Conservation (phyloP, 2,113 vertebrate genomes). For the Xenopus borealis region DNA sequence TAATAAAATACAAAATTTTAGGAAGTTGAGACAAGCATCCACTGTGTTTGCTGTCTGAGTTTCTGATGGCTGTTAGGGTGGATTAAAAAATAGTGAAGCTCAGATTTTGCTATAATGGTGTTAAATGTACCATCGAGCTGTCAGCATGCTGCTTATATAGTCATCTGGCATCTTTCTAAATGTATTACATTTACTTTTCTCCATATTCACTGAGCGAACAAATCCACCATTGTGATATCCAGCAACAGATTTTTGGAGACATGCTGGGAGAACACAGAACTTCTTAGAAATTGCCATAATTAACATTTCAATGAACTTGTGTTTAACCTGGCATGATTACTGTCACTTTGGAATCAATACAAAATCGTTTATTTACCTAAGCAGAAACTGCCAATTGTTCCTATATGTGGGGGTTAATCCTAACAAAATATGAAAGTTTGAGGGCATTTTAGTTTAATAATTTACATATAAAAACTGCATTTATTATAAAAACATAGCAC, state of each 20-base stretch:
- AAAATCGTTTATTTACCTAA: background rate
- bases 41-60: slow-evolving; percentile 4
- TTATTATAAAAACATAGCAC: too few relatives aligned
- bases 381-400: background rate
- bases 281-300: slow-evolving; percentile 3
- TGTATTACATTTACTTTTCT: background rate
- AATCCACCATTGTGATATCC: background rate
- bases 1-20: too few relatives aligned
- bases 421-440: too few relatives aligned
- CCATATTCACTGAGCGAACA: background rate
- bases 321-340: slow-evolving; percentile 3
- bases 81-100: background rate
- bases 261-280: background rate
- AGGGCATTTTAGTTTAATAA: too few relatives aligned
- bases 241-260: background rate
- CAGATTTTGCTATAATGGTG: slow-evolving; percentile 2
- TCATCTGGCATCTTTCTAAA: background rate
- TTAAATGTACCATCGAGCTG: slow-evolving; percentile 8
- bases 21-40: too few relatives aligned
- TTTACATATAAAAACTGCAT: too few relatives aligned
- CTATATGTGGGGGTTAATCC: too few relatives aligned
- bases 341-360: slow-evolving; percentile 9
- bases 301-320: background rate
- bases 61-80: slow-evolving; percentile 2
- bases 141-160: slow-evolving; percentile 8